Evolutionary conservation across 2,797 vertebrate genomes (phyloP), one percentile per base, ranked within the genome.

Genomic region (Acrocephalus scirpaceus): DNA sequence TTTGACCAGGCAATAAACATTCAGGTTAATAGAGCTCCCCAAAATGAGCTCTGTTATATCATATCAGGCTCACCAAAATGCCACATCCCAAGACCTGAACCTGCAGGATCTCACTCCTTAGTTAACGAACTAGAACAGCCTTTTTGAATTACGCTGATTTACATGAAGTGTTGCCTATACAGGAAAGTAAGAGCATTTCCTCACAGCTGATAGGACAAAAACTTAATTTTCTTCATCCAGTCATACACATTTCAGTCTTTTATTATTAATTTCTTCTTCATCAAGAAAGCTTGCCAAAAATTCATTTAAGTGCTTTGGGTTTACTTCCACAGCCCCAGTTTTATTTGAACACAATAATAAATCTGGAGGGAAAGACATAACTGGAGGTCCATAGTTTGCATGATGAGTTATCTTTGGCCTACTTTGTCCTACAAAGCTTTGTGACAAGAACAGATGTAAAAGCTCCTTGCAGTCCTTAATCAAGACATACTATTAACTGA

Each of bases 401-500:
- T 20, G 69, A 76, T 79, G 71, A 92, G 51, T 80, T 91, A 54
- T 88, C 86, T 91, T 92, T 86, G 81, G 61, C 84, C 79, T 94
- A 77, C 51, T 94, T 96, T 90, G 84, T 69, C 65, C 86, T 74
- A 48, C 66, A 62, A 22, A 75, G 67, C 76, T 78, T 90, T 95
- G 60, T 73, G 65, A 86, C 84, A 88, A 86, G 73, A 85, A 88
- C 69, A 95, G 86, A 90, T 92, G 67, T 84, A 94, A 94, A 93
- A 71, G 71, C 67, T 83, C 70, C 76, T 61, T 90, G 81, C 51
- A 90, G 90, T 92, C 69, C 70, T 90, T 96, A 92, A 96, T 97
- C 93, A 96, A 95, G 67, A 90, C 56, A 66, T 69, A 70, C 50
- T 79, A 84, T 67, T 64, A 78, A 66, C 38, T 93, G 62, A 91